These are phyloP conservation scores for Plutella xylostella DNA, from an alignment of 2,888 invertebrate genomes.

Conservation along the genomic window DNA sequence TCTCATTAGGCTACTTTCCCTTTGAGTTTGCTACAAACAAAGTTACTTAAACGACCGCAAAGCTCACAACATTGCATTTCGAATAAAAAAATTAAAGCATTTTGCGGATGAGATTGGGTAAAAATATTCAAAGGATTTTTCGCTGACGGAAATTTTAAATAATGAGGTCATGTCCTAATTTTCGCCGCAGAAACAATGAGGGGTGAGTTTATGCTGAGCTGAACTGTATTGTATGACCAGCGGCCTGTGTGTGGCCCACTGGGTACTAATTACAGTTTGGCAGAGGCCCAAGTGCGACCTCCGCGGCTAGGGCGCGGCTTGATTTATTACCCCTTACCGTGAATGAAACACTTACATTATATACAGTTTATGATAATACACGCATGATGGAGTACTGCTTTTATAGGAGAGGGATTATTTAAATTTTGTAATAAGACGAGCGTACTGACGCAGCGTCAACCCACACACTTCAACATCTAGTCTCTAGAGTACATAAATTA, in stretches of 20 bases:
- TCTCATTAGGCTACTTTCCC: too few species aligned
- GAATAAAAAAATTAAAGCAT: background rate
- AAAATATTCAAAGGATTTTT: background rate
- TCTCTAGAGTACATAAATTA: too few species aligned
- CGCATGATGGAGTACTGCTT: too few species aligned
- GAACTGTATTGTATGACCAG: slow-evolving; percentile 42
- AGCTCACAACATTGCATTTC: too few species aligned
- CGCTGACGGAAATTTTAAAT: background rate
- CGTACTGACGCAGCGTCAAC: too few species aligned
- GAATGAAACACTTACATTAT: slow-evolving; percentile 51
- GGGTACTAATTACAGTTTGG: slow-evolving; percentile 62
- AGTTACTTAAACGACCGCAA: too few species aligned
- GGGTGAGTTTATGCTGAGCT: slow-evolving; percentile 29
- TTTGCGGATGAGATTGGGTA: background rate
- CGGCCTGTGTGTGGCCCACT: slow-evolving; percentile 30
- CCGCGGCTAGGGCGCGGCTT: slow-evolving; percentile 36
- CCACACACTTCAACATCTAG: too few species aligned
- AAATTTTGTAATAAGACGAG: too few species aligned
- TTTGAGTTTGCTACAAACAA: too few species aligned
- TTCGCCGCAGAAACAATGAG: slow-evolving; percentile 47
- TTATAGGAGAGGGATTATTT: too few species aligned
- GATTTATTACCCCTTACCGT: slow-evolving; percentile 55
- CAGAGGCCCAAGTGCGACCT: slow-evolving; percentile 45
- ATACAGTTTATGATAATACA: too few species aligned
- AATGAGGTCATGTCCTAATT: slow-evolving; percentile 27